phyloP scores from a whole-genome alignment of 2,888 invertebrate species.

The Sinohyriopsis cumingii region DNA sequence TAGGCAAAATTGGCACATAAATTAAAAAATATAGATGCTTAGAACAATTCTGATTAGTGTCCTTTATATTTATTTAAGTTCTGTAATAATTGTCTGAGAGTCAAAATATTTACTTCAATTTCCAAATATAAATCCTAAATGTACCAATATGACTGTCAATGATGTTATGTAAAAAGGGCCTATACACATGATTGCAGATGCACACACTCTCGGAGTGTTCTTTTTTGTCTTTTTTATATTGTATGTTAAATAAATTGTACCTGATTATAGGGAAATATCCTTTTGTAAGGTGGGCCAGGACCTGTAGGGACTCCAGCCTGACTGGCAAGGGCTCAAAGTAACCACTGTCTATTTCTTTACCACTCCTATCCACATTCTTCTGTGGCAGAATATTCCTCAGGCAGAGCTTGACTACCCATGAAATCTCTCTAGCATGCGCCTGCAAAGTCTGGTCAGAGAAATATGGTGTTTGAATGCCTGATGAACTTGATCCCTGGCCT shows the following conservation, averaged over 20 bases:
- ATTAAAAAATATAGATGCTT: too few species aligned
- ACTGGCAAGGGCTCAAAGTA: slow-evolving; percentile 77
- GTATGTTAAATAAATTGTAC: slow-evolving; percentile 41
- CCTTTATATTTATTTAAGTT: too few species aligned
- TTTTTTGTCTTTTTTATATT: not conserved
- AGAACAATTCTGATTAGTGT: too few species aligned
- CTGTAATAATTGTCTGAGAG: too few species aligned
- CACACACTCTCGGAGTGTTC: not conserved
- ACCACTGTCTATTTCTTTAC: slow-evolving; percentile 20
- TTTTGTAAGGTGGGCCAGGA: slow-evolving; percentile 68
- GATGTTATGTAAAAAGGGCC: not conserved
- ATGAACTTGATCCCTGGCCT: slow-evolving; percentile 30
- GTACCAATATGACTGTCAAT: not conserved
- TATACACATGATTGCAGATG: not conserved
- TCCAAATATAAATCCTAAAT: not conserved
- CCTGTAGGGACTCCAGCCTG: slow-evolving; percentile 85
- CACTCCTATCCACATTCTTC: slow-evolving; percentile 10
- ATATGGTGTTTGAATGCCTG: slow-evolving; percentile 61
- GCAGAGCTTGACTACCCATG: slow-evolving; percentile 70
- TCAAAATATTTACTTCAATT: not conserved
- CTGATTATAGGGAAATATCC: slow-evolving; percentile 72
- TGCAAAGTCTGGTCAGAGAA: slow-evolving; percentile 55
- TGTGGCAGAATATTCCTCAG: slow-evolving; percentile 63
- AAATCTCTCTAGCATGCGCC: slow-evolving; percentile 50
- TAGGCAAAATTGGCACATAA: too few species aligned